Conservation (phyloP, 2,797 vertebrate species). For the Tenualosa thibaudeaui region DNA sequence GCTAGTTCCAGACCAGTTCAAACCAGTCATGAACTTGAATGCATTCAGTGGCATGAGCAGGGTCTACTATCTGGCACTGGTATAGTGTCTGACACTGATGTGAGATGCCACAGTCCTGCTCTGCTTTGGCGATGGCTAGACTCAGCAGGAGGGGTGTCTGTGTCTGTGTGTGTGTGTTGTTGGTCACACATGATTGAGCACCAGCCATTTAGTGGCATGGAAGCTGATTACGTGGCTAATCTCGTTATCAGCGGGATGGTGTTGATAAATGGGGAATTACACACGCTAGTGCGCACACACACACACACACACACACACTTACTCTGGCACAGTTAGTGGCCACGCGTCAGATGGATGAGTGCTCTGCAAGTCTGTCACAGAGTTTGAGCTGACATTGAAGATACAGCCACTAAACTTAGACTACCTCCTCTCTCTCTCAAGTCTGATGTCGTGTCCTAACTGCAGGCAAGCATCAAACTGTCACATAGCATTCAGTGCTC, state of each 20-base stretch:
- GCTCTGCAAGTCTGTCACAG: background rate
- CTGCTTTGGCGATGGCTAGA: background rate
- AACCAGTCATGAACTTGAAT: too few relatives aligned
- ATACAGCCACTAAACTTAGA: background rate
- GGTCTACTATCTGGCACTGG: background rate
- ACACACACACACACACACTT: background rate
- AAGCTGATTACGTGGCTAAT: conserved; percentile 40
- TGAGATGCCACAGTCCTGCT: background rate
- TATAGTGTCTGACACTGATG: background rate
- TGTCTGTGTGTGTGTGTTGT: background rate
- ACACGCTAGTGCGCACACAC: background rate
- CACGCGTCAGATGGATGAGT: background rate
- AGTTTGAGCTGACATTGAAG: background rate
- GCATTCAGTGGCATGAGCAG: too few relatives aligned
- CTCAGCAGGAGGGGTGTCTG: background rate
- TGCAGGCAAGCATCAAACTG: too few relatives aligned
- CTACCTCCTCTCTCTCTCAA: too few relatives aligned
- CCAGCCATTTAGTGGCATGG: conserved; percentile 18
- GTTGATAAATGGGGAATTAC: conserved; percentile 33
- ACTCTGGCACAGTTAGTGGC: background rate
- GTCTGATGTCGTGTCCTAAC: too few relatives aligned
- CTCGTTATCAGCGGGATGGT: conserved; percentile 29
- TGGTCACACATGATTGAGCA: conserved; percentile 28
- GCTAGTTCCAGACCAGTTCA: too few relatives aligned
- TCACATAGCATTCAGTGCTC: too few relatives aligned